Percentiles rank a stretch among this genome's conserved stretches.
These are phyloP conservation scores for Rhinogobius similis DNA, from an alignment of 2,113 vertebrate genomes.

Conservation along the genomic window DNA sequence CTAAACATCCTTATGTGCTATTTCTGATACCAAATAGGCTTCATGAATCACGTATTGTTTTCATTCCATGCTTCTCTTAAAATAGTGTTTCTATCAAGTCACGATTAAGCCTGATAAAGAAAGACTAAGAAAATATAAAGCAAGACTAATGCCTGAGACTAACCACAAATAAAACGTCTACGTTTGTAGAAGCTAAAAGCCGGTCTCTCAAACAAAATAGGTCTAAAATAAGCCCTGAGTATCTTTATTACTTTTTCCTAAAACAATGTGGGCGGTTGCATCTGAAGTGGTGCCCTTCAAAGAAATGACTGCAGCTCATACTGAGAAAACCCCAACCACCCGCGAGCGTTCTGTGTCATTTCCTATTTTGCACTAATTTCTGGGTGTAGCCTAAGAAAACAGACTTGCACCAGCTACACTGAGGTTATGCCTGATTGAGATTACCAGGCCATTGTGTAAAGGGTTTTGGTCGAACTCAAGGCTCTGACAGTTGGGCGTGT, in stretches of 20 bases:
- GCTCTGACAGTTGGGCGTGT: slow-evolving; percentile 26
- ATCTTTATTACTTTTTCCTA: not conserved
- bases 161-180: too few relatives aligned
- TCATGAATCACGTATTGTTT: too few relatives aligned
- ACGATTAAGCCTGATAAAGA: too few relatives aligned
- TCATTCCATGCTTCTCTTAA: too few relatives aligned
- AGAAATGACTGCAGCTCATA: not conserved
- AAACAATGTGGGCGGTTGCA: not conserved
- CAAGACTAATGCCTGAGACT: too few relatives aligned
- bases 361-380: not conserved
- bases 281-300: not conserved
- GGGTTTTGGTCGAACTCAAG: slow-evolving; percentile 27
- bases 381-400: slow-evolving; percentile 2
- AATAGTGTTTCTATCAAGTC: too few relatives aligned
- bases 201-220: too few relatives aligned
- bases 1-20: too few relatives aligned
- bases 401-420: not conserved
- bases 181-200: too few relatives aligned
- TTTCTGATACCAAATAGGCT: too few relatives aligned
- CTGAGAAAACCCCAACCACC: slow-evolving; percentile 21
- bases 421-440: slow-evolving; percentile 16
- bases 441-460: slow-evolving; percentile 37
- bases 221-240: not conserved
- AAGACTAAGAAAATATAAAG: too few relatives aligned
- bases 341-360: not conserved